Evolutionary conservation across 2,113 vertebrate genomes (phyloP).

Genomic region (human): GRCh38 chr16:79591001-79591500

Average conservation of each 20-base stretch:
- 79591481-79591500: slow-evolving; percentile 44
- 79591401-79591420: slow-evolving; percentile 43
- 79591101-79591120: not conserved
- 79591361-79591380: not conserved
- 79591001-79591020: not conserved
- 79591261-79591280: not conserved
- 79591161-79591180: slow-evolving; percentile 5
- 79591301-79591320: not conserved
- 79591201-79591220: not conserved
- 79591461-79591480: slow-evolving; percentile 38
- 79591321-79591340: not conserved
- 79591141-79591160: not conserved
- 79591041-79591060: not conserved
- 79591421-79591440: slow-evolving; percentile 28
- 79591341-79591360: not conserved
- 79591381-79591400: slow-evolving; percentile 46
- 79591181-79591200: slow-evolving; percentile 24
- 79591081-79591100: not conserved
- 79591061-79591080: not conserved
- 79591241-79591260: not conserved
- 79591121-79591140: not conserved
- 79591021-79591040: not conserved
- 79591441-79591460: slow-evolving; percentile 66
- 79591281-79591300: not conserved
- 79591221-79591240: slow-evolving; percentile 16